Percentiles rank a stretch among this genome's conserved stretches.
phyloP scores from a whole-genome alignment of 2,888 invertebrate genomes.

The Aromia moschata region DNA sequence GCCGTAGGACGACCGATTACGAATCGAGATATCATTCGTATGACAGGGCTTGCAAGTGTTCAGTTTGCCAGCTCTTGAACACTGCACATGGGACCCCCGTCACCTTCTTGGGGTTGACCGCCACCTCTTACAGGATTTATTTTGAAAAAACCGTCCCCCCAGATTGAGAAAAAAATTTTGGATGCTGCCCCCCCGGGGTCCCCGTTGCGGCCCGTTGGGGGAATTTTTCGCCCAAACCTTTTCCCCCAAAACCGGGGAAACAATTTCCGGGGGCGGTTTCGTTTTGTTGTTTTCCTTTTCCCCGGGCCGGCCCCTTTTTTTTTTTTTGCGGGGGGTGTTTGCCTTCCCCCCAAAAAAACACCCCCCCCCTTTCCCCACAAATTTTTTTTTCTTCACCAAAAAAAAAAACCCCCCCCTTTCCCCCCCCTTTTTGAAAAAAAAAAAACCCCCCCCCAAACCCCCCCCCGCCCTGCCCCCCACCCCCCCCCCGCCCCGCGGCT shows the following conservation, averaged over 20 bases:
- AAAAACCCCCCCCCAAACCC: background rate
- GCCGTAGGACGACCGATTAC: too few relatives aligned
- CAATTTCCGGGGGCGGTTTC: too few relatives aligned
- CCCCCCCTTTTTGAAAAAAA: background rate
- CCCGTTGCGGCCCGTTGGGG: background rate
- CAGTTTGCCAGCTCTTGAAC: too few relatives aligned
- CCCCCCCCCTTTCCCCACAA: background rate
- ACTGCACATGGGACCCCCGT: too few relatives aligned
- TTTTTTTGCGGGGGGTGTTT: background rate
- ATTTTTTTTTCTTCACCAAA: background rate
- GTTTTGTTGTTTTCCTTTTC: too few relatives aligned
- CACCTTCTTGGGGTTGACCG: too few relatives aligned
- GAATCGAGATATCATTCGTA: too few relatives aligned
- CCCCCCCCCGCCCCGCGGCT: background rate
- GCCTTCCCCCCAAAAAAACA: background rate
- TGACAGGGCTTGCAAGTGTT: too few relatives aligned
- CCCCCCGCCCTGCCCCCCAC: background rate
- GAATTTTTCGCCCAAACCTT: background rate
- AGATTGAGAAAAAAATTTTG: too few relatives aligned
- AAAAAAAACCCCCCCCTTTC: background rate
- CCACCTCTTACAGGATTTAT: too few relatives aligned
- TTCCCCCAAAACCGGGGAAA: background rate
- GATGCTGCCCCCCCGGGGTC: background rate
- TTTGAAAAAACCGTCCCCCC: too few relatives aligned
- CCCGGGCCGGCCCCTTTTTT: background rate